Conservation (phyloP, 2,888 invertebrate genomes). For the Nomada goodeniana region DNA sequence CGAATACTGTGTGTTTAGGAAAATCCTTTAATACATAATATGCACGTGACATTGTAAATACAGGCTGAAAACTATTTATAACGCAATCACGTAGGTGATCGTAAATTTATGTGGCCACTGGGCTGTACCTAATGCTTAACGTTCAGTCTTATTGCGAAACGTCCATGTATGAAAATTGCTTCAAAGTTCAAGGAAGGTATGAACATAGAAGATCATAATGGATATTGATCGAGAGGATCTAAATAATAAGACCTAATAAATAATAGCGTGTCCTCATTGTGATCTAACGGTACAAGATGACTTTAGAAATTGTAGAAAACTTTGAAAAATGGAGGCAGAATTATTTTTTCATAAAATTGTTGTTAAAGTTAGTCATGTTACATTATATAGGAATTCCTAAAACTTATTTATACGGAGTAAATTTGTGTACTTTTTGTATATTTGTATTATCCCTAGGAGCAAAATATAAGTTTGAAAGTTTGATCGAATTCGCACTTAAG, state of each 20-base stretch:
- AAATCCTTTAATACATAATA: background rate
- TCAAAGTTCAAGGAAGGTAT: constrained; percentile 38
- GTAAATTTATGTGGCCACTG: constrained; percentile 38
- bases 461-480: no score
- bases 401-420: no score
- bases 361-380: no score
- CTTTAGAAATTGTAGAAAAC: background rate
- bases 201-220: background rate
- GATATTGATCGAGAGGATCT: constrained; percentile 14
- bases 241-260: background rate
- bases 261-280: background rate
- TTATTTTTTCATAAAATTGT: no score
- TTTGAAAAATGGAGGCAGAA: no score
- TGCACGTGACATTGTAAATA: background rate
- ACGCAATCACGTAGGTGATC: constrained; percentile 5
- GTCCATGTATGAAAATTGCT: constrained; percentile 32
- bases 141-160: constrained; percentile 28
- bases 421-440: no score
- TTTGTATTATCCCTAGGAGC: no score
- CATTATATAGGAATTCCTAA: no score
- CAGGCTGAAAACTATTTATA: constrained; percentile 33
- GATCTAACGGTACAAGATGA: background rate
- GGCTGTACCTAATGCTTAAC: constrained; percentile 24
- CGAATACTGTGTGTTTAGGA: background rate
- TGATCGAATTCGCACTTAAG: no score